Evolutionary conservation across 1,140 invertebrate genomes (phyloP).

Genomic region (Aphidius ervi): DNA sequence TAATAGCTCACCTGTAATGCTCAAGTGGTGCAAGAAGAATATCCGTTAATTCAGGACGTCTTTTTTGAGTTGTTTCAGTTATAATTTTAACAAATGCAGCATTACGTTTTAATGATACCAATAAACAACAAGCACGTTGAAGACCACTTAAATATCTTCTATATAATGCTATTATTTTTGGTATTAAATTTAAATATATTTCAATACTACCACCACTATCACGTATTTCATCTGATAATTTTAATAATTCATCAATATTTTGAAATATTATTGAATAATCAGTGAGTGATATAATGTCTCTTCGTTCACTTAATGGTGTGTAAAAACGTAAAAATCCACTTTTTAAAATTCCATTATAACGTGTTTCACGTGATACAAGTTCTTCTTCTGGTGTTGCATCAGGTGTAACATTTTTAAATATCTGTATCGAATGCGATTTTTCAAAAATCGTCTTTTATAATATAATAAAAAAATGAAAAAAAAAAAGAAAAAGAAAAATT

Average conservation of each 20-base stretch:
- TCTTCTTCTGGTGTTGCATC: conserved; percentile 58
- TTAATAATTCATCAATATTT: conserved; percentile 75
- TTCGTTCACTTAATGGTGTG: conserved; percentile 65
- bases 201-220: conserved; percentile 72
- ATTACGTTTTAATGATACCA: conserved; percentile 61
- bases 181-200: conserved; percentile 68
- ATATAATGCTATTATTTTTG: conserved; percentile 68
- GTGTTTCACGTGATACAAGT: conserved; percentile 64
- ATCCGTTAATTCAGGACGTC: conserved; percentile 75
- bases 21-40: conserved; percentile 76
- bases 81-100: conserved; percentile 67
- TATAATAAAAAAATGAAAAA: conserved; percentile 23
- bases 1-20: conserved; percentile 60
- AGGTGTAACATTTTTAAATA: conserved; percentile 51
- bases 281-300: conserved; percentile 66
- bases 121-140: conserved; percentile 74
- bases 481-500: background rate
- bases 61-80: conserved; percentile 65
- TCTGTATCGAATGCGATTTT: conserved; percentile 28
- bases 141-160: conserved; percentile 76
- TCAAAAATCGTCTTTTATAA: conserved; percentile 41
- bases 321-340: conserved; percentile 72
- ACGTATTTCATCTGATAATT: conserved; percentile 74
- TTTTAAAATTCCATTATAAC: conserved; percentile 69
- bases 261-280: conserved; percentile 77